Evolutionary conservation across 2,797 vertebrate species (phyloP), one percentile per base, ranked within the genome.

Genomic region (Synanceia verrucosa): DNA sequence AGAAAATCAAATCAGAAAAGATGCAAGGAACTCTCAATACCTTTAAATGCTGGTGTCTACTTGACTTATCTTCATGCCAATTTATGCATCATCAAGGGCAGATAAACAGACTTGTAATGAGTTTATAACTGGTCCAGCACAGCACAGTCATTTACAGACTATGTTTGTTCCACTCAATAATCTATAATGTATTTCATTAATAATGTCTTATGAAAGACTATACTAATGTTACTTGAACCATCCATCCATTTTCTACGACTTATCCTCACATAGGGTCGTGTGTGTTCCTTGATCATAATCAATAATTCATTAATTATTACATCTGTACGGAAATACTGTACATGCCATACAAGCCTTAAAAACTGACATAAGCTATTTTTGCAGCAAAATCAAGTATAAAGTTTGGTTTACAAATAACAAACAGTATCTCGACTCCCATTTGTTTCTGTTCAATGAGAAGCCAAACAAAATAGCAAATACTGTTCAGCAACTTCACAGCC

Each of bases 71-170:
- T 72, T 28, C 14, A 39, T 62, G 16, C 68, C 26, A 41, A 61
- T 64, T 79, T 63, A 66, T 48, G 50, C 61, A 9, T 48, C 47
- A 69, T 39, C 51, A 47, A 50, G 18, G n/a, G 36, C 48, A 50
- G 14, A 56, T 52, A 41, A 52, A 60, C 58, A 50, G 14, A 44
- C 21, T 28, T n/a, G 3, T 21, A 57, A 34, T 58, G 29, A n/a
- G 14, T 50, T 66, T 43, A 21, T 8, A 48, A 23, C 16, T 51
- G 36, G 12, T 37, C 43, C 24, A 60, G 33, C 24, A 29, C 10
- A 48, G 19, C 21, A 18, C 39, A 26, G 24, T 1, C 13, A 12
- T 18, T 11, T 14, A 19, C 18, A 37, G 28, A 28, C 26, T 52
- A 50, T 16, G 6, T 16, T 31, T 19, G 13, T 37, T 36, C 41